Evolutionary conservation across 2,113 vertebrate species (phyloP).

Genomic region (Mionectes macconnelli): DNA sequence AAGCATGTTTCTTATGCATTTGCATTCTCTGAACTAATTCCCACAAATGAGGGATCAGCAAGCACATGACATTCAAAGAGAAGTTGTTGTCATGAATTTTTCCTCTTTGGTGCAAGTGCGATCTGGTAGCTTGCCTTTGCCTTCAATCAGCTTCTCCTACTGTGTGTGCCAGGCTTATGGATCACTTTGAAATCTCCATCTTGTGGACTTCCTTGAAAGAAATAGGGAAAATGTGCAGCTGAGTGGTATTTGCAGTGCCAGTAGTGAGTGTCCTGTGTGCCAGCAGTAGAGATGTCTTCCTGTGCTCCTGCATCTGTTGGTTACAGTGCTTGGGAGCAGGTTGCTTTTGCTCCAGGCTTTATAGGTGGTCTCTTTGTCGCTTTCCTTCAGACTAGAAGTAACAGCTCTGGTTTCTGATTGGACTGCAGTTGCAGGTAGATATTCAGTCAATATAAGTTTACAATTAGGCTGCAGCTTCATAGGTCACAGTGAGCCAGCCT

Average conservation of each 20-base stretch:
- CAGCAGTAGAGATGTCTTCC: not conserved
- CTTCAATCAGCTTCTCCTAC: not conserved
- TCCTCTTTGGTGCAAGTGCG: not conserved
- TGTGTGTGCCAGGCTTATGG: not conserved
- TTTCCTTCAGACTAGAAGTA: not conserved
- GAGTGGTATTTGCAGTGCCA: not conserved
- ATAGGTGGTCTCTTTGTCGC: not conserved
- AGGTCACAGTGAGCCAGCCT: not conserved
- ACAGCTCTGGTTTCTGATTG: slow-evolving; percentile 1
- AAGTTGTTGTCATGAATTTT: not conserved
- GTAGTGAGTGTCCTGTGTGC: not conserved
- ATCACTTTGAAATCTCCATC: not conserved
- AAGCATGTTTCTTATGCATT: not conserved
- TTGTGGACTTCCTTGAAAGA: not conserved
- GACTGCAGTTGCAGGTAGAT: not conserved
- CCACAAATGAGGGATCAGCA: not conserved
- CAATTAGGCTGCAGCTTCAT: not conserved
- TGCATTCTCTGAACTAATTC: not conserved
- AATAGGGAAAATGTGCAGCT: not conserved
- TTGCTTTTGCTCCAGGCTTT: not conserved
- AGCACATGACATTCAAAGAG: not conserved
- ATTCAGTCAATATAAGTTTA: not conserved
- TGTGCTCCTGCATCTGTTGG: not conserved
- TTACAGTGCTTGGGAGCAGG: not conserved
- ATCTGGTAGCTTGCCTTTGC: not conserved